These are phyloP conservation scores for Myotis myotis DNA, from an alignment of 2,797 vertebrate genomes.

Conservation along the genomic window DNA sequence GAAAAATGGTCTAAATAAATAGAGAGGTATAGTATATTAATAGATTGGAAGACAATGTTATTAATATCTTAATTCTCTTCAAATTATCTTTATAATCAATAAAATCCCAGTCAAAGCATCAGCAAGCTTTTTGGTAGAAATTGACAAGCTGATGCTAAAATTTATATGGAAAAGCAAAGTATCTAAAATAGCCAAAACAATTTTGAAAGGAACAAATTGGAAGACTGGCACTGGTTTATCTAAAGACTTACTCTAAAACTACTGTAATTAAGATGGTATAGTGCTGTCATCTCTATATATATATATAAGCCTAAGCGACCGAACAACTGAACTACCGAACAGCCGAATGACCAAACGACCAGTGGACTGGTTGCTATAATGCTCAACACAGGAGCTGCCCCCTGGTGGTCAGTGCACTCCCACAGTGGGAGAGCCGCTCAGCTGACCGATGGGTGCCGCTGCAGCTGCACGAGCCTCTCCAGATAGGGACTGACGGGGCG, in stretches of 20 bases:
- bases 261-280: not conserved
- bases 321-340: no score
- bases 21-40: not conserved
- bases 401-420: no score
- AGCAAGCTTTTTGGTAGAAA: not conserved
- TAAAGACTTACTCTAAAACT: not conserved
- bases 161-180: conserved; percentile 7
- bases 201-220: not conserved
- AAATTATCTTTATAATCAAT: not conserved
- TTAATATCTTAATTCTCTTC: not conserved
- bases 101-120: conserved; percentile 3
- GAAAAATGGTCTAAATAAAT: not conserved
- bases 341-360: no score
- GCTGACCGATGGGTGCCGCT: no score
- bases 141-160: not conserved
- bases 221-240: not conserved
- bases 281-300: not conserved
- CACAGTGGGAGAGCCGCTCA: no score
- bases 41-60: not conserved
- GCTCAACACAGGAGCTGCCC: no score
- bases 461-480: rapidly evolving
- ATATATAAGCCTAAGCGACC: no score
- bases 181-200: not conserved
- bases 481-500: no score
- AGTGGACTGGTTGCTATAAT: no score